Conservation (phyloP, 2,888 invertebrate species). For the Theristus sp. region DNA sequence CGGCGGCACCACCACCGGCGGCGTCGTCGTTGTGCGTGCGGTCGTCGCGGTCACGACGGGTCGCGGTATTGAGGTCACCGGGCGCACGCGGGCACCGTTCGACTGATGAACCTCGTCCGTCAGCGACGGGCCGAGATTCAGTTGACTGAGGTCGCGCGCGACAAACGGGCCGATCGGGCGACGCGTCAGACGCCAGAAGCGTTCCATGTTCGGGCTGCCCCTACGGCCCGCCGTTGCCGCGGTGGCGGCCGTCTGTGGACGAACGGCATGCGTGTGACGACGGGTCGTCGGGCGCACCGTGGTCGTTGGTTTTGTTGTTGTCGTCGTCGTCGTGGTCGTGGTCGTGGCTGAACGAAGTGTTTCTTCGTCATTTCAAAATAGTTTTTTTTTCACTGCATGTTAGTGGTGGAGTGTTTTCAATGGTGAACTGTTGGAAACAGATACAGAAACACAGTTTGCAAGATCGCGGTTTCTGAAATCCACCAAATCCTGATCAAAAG, state of each 20-base stretch:
- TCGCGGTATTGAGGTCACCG: background rate
- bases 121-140: background rate
- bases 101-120: background rate
- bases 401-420: no score
- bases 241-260: background rate
- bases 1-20: no score
- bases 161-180: background rate
- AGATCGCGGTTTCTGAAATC: no score
- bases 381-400: no score
- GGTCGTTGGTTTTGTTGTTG: background rate
- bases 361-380: no score
- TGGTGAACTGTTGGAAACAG: background rate
- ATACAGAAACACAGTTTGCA: background rate
- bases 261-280: no score
- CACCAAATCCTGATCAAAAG: no score
- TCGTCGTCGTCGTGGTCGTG: background rate
- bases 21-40: background rate
- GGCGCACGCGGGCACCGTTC: background rate
- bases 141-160: background rate
- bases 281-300: background rate
- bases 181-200: conserved; percentile 22
- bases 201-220: conserved; percentile 17
- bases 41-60: no score
- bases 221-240: background rate
- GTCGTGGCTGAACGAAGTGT: background rate